These are phyloP conservation scores for Mastomys coucha DNA, from an alignment of 2,113 vertebrate species.

Conservation along the genomic window DNA sequence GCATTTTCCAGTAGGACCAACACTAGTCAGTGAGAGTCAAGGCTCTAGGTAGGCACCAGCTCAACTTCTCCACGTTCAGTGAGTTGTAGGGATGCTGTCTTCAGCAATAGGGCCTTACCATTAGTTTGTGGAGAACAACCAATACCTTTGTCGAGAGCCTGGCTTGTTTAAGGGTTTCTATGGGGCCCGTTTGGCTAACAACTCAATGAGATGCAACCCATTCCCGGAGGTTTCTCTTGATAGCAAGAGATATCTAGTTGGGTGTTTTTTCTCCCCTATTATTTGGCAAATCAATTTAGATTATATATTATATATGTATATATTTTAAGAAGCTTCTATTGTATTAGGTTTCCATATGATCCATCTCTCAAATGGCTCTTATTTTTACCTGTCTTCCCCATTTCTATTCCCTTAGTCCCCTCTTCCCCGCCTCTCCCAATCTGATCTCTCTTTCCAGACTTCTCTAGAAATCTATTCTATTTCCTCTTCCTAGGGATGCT, in stretches of 20 bases:
- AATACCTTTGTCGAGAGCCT: background rate
- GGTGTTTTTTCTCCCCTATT: background rate
- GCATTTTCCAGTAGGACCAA: background rate
- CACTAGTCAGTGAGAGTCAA: background rate
- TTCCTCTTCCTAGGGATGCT: too few relatives aligned
- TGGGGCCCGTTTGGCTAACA: background rate
- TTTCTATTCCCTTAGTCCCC: too few relatives aligned
- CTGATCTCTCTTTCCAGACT: too few relatives aligned
- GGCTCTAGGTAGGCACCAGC: background rate
- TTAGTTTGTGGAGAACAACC: background rate
- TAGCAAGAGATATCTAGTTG: too few relatives aligned
- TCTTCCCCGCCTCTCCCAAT: too few relatives aligned
- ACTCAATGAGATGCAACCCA: background rate
- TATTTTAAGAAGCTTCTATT: background rate
- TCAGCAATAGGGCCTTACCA: background rate
- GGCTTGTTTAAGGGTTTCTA: background rate
- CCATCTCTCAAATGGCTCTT: too few relatives aligned
- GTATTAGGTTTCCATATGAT: too few relatives aligned
- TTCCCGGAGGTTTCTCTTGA: too few relatives aligned
- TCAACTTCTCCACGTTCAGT: background rate
- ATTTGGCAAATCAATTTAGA: background rate
- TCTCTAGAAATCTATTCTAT: too few relatives aligned
- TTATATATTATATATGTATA: background rate
- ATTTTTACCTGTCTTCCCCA: too few relatives aligned
- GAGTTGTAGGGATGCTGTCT: background rate